phyloP scores from a whole-genome alignment of 2,888 invertebrate genomes.

The Autographa gamma region DNA sequence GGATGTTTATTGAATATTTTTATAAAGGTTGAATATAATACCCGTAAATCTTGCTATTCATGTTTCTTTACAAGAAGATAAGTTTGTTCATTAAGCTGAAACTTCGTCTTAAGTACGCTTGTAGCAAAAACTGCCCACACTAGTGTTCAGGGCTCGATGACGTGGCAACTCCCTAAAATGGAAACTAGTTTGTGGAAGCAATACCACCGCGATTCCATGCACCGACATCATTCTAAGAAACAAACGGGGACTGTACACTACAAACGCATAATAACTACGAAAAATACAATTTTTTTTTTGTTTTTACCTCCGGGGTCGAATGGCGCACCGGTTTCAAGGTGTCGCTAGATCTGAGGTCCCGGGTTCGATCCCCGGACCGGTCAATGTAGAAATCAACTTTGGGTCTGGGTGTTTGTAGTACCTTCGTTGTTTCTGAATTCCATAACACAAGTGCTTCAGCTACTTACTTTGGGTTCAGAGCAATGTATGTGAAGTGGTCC shows the following conservation, averaged over 20 bases:
- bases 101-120: slow-evolving; percentile 63
- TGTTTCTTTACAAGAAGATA: slow-evolving; percentile 36
- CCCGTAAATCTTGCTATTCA: slow-evolving; percentile 33
- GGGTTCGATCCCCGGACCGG: no score
- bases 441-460: no score
- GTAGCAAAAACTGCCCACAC: slow-evolving; percentile 58
- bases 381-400: no score
- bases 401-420: no score
- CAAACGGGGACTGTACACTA: slow-evolving; percentile 38
- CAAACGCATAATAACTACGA: slow-evolving; percentile 35
- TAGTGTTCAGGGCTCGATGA: slow-evolving; percentile 59
- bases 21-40: slow-evolving; percentile 16
- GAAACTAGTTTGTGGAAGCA: slow-evolving; percentile 60
- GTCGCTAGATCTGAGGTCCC: no score
- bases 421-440: no score
- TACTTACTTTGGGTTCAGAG: no score
- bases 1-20: background rate
- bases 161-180: slow-evolving; percentile 66
- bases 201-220: slow-evolving; percentile 56
- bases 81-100: slow-evolving; percentile 47
- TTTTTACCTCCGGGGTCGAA: no score
- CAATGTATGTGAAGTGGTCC: no score
- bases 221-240: slow-evolving; percentile 54
- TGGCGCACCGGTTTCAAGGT: no score
- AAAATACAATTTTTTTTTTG: no score